A percentile compares a stretch with the other conserved stretches of the same genome.
Evolutionary conservation across 2,888 invertebrate genomes (phyloP).

Genomic region (Neelides folsomi): DNA sequence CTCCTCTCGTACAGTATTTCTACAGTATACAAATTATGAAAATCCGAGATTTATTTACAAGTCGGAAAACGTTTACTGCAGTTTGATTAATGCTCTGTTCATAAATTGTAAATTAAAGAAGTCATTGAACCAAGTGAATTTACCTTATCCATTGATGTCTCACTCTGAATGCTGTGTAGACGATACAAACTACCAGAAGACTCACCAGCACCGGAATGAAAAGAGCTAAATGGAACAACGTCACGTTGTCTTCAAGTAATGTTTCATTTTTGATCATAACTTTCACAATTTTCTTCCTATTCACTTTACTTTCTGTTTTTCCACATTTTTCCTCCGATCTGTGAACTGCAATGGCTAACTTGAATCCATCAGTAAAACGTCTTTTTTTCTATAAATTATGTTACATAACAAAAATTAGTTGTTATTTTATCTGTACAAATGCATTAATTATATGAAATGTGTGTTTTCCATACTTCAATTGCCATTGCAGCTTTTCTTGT

Average conservation of each 20-base stretch:
- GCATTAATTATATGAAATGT: background rate
- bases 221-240: background rate
- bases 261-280: too few species aligned
- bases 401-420: too few species aligned
- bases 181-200: background rate
- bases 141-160: conserved; percentile 7
- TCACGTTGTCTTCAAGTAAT: too few species aligned
- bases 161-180: conserved; percentile 2
- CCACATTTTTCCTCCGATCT: conserved; percentile 12
- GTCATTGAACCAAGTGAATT: too few species aligned
- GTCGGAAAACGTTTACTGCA: too few species aligned
- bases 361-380: conserved; percentile 20
- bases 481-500: conserved; percentile 24
- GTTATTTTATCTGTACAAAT: too few species aligned
- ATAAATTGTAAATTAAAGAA: too few species aligned
- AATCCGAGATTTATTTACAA: too few species aligned
- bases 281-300: too few species aligned
- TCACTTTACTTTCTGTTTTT: background rate
- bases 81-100: too few species aligned
- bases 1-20: too few species aligned
- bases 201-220: conserved; percentile 3
- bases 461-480: conserved; percentile 12
- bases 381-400: conserved; percentile 14
- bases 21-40: too few species aligned
- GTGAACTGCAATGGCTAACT: conserved; percentile 21